Percentiles rank a stretch among this genome's conserved stretches.
phyloP scores from a whole-genome alignment of 2,888 invertebrate species.

The Suillia variegata region DNA sequence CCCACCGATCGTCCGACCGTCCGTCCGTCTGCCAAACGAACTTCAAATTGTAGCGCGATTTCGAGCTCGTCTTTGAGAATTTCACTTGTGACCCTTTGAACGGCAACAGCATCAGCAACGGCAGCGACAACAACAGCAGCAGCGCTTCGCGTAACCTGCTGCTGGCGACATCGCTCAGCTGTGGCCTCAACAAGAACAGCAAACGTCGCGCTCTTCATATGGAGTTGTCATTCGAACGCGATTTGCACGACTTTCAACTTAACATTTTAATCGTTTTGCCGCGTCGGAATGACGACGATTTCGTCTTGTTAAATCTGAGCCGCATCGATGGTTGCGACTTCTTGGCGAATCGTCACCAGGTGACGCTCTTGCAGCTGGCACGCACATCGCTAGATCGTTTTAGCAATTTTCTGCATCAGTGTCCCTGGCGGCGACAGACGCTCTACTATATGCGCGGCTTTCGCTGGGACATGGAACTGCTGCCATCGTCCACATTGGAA shows the following conservation, averaged over 20 bases:
- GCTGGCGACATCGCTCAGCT: conserved; percentile 14
- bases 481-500: conserved; percentile 31
- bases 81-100: conserved; percentile 22
- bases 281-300: conserved; percentile 14
- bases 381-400: conserved; percentile 24
- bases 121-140: no score
- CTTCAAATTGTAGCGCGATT: conserved; percentile 17
- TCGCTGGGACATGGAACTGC: conserved; percentile 27
- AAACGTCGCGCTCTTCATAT: conserved; percentile 32
- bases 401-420: conserved; percentile 27
- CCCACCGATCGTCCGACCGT: conserved; percentile 24
- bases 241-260: conserved; percentile 22
- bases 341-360: conserved; percentile 33
- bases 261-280: conserved; percentile 30
- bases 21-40: no score
- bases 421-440: conserved; percentile 28
- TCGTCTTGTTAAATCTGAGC: conserved; percentile 28
- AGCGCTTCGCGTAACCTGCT: conserved; percentile 21
- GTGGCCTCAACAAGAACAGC: conserved; percentile 30
- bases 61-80: conserved; percentile 30
- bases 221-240: conserved; percentile 29
- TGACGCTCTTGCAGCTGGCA: conserved; percentile 28
- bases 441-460: conserved; percentile 31
- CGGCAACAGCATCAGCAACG: no score
- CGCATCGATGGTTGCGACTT: conserved; percentile 35